phyloP scores from a whole-genome alignment of 1,140 invertebrate species.

The Sweltsa coloradensis region DNA sequence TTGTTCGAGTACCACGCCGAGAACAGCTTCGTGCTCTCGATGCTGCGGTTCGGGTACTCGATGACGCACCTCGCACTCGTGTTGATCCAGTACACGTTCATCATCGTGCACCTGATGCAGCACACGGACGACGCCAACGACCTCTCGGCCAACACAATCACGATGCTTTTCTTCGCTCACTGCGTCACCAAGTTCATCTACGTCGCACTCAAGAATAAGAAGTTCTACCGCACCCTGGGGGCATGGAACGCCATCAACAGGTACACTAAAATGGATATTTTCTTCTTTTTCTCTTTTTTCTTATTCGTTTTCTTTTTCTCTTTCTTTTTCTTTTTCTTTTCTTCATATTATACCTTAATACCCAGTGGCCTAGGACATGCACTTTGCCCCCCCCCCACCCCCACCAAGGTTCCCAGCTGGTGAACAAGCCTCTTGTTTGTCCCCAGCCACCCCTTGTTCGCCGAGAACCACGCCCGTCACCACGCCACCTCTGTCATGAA shows the following conservation, averaged over 20 bases:
- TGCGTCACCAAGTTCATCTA: constrained; percentile 59
- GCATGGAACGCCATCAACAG: constrained; percentile 47
- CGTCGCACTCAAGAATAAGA: constrained; percentile 55
- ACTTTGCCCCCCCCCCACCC: too few species aligned
- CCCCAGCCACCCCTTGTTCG: constrained; percentile 69
- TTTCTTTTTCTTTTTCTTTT: too few species aligned
- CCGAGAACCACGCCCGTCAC: constrained; percentile 65
- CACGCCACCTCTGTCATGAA: constrained; percentile 60
- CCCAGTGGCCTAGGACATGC: too few species aligned
- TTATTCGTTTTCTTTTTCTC: too few species aligned
- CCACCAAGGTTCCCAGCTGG: too few species aligned
- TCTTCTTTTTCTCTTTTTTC: too few species aligned
- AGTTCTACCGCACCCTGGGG: constrained; percentile 45
- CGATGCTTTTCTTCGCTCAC: constrained; percentile 65
- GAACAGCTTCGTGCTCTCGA: constrained; percentile 5
- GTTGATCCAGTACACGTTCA: constrained; percentile 28
- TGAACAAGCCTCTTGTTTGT: too few species aligned
- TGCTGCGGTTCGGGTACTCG: background rate
- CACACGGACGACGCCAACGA: constrained; percentile 68
- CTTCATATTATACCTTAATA: too few species aligned
- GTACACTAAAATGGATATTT: too few species aligned
- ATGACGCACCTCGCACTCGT: constrained; percentile 20
- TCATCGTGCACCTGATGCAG: constrained; percentile 50
- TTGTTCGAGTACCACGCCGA: constrained; percentile 59
- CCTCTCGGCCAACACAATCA: constrained; percentile 68